phyloP scores from a whole-genome alignment of 2,888 invertebrate genomes.

The Altica lythri region DNA sequence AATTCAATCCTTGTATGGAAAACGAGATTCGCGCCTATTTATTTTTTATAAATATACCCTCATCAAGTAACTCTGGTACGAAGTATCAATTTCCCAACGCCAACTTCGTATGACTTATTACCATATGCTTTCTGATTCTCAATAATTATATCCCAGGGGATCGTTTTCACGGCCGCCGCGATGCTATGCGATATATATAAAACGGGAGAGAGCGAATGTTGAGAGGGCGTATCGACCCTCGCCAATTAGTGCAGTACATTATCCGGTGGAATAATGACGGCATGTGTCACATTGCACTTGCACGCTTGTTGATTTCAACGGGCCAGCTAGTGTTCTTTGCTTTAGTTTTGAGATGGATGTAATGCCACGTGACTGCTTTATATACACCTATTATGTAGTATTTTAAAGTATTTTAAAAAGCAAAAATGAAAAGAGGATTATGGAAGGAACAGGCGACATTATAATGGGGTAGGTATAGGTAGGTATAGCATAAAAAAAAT shows the following conservation, averaged over 20 bases:
- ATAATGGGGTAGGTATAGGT: no score
- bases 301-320: conserved; percentile 51
- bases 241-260: conserved; percentile 55
- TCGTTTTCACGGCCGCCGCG: conserved; percentile 45
- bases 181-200: conserved; percentile 26
- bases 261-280: conserved; percentile 56
- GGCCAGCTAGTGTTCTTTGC: conserved; percentile 36
- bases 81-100: conserved; percentile 34
- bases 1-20: no score
- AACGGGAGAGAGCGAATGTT: conserved; percentile 37
- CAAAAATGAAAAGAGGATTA: neutral
- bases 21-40: no score
- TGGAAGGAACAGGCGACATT: no score
- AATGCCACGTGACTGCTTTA: conserved; percentile 36
- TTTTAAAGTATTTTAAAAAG: conserved; percentile 8
- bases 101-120: conserved; percentile 43
- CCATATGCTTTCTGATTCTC: conserved; percentile 52
- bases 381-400: conserved; percentile 25
- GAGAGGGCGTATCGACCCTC: conserved; percentile 45
- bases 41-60: no score
- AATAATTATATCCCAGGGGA: conserved; percentile 51
- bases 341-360: conserved; percentile 1
- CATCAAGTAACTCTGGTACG: no score
- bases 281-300: conserved; percentile 57
- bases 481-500: no score